Evolutionary conservation across 2,113 vertebrate genomes (phyloP), one percentile per base, ranked within the genome.

Genomic region (Alectura lathami): DNA sequence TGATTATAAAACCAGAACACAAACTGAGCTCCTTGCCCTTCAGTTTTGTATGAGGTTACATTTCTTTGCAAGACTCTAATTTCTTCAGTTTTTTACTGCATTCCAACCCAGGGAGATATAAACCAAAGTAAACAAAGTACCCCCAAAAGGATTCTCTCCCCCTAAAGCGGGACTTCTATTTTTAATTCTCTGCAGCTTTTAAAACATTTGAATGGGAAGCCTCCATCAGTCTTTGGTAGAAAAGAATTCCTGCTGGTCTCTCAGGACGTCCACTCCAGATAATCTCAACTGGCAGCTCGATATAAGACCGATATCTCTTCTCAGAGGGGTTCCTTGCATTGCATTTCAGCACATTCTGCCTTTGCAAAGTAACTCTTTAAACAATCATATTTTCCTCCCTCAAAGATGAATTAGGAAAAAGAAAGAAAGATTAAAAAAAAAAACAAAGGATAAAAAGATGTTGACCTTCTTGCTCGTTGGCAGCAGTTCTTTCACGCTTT

Each of bases 151-250:
- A 95, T 96, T 76, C 95, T 96, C 87, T 96, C 91, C 88, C 91
- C 92, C 94, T 91, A 88, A 94, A 83, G n/a, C 38, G 18, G 83
- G 73, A 57, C 77, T 97, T 95, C 97, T 96, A 95, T 96, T 97
- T 97, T 97, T 97, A 98, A 98, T 98, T 97, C 94, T 97, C 95
- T 94, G 78, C 97, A 98, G 97, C 97, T 97, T 98, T 98, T 97
- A 95, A 97, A 98, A 97, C 96, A 97, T 95, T 96, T 89, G 69
- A 93, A 92, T 88, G 91, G 90, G 94, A 96, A 96, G 83, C 86
- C 88, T 97, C 97, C 96, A 89, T 87, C 93, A 78, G 92, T 86
- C 92, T 97, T 97, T 48, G 86, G 97, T 97, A 43, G 86, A 83
- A 95, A 96, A 95, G 84, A 93, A 96, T 95, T 93, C 83, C 89